Conservation (phyloP, 2,113 vertebrate genomes). For the Marcusenius ussheri region DNA sequence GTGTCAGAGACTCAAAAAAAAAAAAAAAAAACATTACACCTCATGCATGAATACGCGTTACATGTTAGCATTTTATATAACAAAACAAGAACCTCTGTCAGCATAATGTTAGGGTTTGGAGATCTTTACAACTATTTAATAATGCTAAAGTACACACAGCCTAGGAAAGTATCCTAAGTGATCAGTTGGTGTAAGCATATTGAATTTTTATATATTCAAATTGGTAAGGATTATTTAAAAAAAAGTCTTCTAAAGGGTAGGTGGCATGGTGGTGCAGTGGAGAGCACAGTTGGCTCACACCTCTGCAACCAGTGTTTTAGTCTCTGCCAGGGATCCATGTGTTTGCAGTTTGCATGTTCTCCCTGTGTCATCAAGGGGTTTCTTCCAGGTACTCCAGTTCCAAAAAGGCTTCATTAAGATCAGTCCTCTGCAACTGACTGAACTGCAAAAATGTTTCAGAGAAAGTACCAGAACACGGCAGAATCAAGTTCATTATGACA, state of each 20-base stretch:
- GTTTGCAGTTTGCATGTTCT: too few species aligned
- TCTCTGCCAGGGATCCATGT: too few species aligned
- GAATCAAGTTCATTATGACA: neutral
- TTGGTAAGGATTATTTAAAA: neutral
- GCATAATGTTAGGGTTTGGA: neutral
- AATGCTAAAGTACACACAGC: neutral
- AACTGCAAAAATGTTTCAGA: neutral
- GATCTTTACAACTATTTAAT: neutral
- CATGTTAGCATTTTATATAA: neutral
- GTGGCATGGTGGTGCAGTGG: neutral
- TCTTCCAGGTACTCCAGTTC: too few species aligned
- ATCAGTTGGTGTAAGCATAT: neutral
- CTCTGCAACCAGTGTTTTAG: neutral
- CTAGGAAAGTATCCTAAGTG: neutral
- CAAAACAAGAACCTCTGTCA: neutral
- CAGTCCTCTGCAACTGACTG: neutral
- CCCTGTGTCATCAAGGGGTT: too few species aligned
- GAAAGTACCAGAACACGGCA: neutral
- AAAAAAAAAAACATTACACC: neutral
- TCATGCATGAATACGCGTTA: neutral
- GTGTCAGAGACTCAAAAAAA: neutral
- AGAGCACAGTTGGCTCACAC: neutral
- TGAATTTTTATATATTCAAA: neutral
- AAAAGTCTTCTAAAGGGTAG: neutral
- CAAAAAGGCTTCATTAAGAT: neutral